A percentile compares a stretch with the other conserved stretches of the same genome.
Evolutionary conservation across 2,888 invertebrate genomes (phyloP).

Genomic region (Cybosia mesomella): DNA sequence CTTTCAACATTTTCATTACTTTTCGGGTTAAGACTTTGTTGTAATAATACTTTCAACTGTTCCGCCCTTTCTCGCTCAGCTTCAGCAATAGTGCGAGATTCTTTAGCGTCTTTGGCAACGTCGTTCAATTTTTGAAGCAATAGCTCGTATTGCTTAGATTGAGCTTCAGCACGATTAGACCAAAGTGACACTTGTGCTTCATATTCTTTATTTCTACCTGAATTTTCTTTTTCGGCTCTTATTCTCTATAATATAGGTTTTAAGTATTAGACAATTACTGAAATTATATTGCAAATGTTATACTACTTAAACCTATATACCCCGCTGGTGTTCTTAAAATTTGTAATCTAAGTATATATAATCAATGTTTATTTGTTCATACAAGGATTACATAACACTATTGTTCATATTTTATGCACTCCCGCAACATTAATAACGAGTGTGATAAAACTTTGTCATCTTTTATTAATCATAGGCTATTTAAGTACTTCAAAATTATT

Average conservation of each 20-base stretch:
- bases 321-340: neutral
- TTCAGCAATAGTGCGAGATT: constrained; percentile 69
- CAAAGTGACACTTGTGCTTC: constrained; percentile 72
- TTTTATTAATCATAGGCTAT: no score
- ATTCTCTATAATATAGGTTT: constrained; percentile 59
- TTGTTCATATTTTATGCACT: no score
- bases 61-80: constrained; percentile 67
- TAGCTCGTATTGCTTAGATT: constrained; percentile 74
- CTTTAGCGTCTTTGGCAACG: constrained; percentile 71
- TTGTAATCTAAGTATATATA: no score
- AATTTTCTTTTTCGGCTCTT: constrained; percentile 61
- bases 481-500: no score
- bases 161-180: constrained; percentile 72
- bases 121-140: constrained; percentile 75
- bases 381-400: no score
- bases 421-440: no score
- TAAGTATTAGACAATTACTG: neutral
- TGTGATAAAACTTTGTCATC: no score
- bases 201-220: constrained; percentile 65
- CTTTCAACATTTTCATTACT: constrained; percentile 40
- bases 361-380: no score
- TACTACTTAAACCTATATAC: neutral
- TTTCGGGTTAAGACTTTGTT: constrained; percentile 58
- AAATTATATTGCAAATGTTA: neutral
- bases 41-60: constrained; percentile 67